Evolutionary conservation across 2,113 vertebrate species (phyloP).

Genomic region (Mormyrus iriodes): DNA sequence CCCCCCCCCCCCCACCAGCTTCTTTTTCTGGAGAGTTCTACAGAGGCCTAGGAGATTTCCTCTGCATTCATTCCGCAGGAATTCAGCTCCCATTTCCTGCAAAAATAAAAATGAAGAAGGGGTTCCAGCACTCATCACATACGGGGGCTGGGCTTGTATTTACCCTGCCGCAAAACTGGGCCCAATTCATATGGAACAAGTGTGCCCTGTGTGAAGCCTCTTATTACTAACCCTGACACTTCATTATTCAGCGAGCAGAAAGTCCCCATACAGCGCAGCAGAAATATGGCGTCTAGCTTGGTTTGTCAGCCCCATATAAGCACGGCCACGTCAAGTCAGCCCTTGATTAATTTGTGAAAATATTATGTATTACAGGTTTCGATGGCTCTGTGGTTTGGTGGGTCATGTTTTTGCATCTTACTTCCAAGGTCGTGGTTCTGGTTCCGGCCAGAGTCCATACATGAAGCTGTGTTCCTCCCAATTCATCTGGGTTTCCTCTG

Average conservation of each 20-base stretch:
- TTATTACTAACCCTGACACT: conserved; percentile 65
- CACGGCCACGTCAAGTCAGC: conserved; percentile 17
- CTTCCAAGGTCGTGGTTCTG: not conserved
- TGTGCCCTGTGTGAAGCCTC: conserved; percentile 63
- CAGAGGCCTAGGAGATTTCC: conserved; percentile 83
- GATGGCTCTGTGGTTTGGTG: not conserved
- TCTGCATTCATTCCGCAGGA: conserved; percentile 84
- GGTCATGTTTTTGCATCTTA: not conserved
- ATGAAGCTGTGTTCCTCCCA: not conserved
- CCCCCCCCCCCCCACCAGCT: conserved; percentile 49
- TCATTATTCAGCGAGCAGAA: conserved; percentile 60
- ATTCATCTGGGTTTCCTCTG: not conserved
- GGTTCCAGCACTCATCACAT: conserved; percentile 51
- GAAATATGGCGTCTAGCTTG: conserved; percentile 40
- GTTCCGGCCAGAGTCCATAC: not conserved
- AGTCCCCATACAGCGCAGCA: conserved; percentile 38
- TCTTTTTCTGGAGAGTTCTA: conserved; percentile 54
- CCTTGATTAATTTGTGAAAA: not conserved
- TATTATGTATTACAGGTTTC: not conserved
- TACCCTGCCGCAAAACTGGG: conserved; percentile 67
- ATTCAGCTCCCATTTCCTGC: conserved; percentile 89
- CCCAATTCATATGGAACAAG: conserved; percentile 69
- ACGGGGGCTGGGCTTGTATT: conserved; percentile 62
- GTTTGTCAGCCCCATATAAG: conserved; percentile 41
- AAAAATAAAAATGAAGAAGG: conserved; percentile 35